Conservation (phyloP, 1,140 invertebrate species). For the Drosophila ogumai region DNA sequence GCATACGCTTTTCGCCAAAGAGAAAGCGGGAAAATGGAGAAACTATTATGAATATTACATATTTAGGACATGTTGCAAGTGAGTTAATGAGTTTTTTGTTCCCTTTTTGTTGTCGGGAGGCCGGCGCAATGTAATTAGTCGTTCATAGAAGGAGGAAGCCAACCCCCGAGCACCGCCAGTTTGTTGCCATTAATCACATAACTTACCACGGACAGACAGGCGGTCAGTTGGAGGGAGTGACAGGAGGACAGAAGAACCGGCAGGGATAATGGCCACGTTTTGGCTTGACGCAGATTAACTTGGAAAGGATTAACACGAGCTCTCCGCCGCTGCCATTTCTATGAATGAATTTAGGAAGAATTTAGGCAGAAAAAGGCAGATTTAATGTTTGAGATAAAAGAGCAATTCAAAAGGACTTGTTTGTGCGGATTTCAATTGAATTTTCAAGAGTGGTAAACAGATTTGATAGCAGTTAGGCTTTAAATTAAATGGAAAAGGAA, state of each 20-base stretch:
- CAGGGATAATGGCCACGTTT: conserved; percentile 7
- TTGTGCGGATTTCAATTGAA: background rate
- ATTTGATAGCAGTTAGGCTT: background rate
- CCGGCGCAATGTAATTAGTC: conserved; percentile 53
- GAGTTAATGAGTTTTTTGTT: conserved; percentile 62
- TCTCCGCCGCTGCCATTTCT: background rate
- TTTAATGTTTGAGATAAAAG: conserved; percentile 2
- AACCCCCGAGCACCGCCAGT: background rate
- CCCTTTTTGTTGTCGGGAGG: conserved; percentile 21
- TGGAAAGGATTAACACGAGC: conserved; percentile 27
- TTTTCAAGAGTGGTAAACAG: background rate
- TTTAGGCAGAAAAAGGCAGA: background rate
- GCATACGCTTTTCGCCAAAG: conserved; percentile 37
- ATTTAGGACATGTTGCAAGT: conserved; percentile 51
- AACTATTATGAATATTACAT: conserved; percentile 58
- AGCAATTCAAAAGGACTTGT: background rate
- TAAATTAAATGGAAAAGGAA: background rate
- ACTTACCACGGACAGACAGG: conserved; percentile 31
- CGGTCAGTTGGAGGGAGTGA: conserved; percentile 23
- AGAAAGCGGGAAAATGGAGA: conserved; percentile 9
- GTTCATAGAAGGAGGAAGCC: conserved; percentile 26
- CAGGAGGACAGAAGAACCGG: conserved; percentile 14
- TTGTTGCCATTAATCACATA: conserved; percentile 54
- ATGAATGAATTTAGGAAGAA: conserved; percentile 1
- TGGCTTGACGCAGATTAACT: conserved; percentile 27